These are phyloP conservation scores for Ormyrus labotus DNA, from an alignment of 2,888 invertebrate genomes.

Conservation along the genomic window DNA sequence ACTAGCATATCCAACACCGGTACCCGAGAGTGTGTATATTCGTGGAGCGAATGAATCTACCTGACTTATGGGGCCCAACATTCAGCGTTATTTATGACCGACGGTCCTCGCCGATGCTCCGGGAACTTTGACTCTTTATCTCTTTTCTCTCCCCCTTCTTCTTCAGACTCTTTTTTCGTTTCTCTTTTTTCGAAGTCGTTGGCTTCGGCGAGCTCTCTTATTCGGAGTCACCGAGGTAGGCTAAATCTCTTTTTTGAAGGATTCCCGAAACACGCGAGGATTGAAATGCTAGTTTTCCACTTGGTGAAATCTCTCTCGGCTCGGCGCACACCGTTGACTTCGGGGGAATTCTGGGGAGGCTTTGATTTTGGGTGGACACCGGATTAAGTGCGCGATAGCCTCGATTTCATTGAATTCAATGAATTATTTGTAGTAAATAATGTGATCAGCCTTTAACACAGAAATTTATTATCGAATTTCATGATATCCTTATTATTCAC, in stretches of 20 bases:
- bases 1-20: constrained; percentile 67
- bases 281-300: constrained; percentile 56
- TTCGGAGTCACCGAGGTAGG: constrained; percentile 39
- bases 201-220: constrained; percentile 3
- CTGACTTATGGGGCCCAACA: constrained; percentile 74
- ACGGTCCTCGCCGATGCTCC: constrained; percentile 62
- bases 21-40: constrained; percentile 57
- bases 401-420: neutral
- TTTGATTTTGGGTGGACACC: constrained; percentile 2
- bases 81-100: constrained; percentile 73
- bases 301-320: constrained; percentile 45
- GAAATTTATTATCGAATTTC: too few relatives aligned
- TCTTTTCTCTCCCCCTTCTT: constrained; percentile 53
- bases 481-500: too few relatives aligned
- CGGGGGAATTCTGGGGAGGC: constrained; percentile 17
- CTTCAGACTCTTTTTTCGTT: constrained; percentile 34
- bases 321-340: neutral
- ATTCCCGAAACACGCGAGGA: constrained; percentile 48
- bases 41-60: constrained; percentile 69
- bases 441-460: too few relatives aligned
- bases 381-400: neutral
- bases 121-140: constrained; percentile 61
- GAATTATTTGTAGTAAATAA: neutral
- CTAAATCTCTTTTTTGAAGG: constrained; percentile 39
- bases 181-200: constrained; percentile 14